Conservation (phyloP, 2,888 invertebrate species). For the Clistopyga incitator region DNA sequence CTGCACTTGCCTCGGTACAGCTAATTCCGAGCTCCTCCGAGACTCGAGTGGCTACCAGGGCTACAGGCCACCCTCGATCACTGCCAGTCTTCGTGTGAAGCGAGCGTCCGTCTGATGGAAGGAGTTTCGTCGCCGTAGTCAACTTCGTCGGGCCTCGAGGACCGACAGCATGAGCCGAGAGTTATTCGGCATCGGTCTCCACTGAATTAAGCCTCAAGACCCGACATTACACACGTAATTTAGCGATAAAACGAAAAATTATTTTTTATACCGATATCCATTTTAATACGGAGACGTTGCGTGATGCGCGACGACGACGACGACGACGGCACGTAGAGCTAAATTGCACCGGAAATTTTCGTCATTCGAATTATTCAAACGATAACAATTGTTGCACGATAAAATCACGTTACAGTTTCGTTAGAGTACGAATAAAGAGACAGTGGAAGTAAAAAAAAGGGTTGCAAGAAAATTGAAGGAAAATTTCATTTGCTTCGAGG, state of each 20-base stretch:
- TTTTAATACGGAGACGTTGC: background rate
- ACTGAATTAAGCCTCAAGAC: background rate
- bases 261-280: constrained; percentile 34
- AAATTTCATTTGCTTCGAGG: no score
- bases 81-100: constrained; percentile 80
- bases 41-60: constrained; percentile 87
- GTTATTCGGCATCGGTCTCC: constrained; percentile 77
- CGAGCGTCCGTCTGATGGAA: constrained; percentile 84
- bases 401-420: background rate
- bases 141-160: constrained; percentile 80
- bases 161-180: constrained; percentile 81
- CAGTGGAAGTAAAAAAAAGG: no score
- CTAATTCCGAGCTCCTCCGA: constrained; percentile 86
- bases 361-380: constrained; percentile 1
- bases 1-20: constrained; percentile 91
- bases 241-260: constrained; percentile 19
- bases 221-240: background rate
- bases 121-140: constrained; percentile 83
- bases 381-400: background rate
- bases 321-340: constrained; percentile 13
- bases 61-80: constrained; percentile 81
- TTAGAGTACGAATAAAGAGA: no score
- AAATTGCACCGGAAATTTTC: background rate
- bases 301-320: constrained; percentile 15
- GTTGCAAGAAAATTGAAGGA: no score